Evolutionary conservation across 2,113 vertebrate species (phyloP).

Genomic region (Chloropsis hardwickii): DNA sequence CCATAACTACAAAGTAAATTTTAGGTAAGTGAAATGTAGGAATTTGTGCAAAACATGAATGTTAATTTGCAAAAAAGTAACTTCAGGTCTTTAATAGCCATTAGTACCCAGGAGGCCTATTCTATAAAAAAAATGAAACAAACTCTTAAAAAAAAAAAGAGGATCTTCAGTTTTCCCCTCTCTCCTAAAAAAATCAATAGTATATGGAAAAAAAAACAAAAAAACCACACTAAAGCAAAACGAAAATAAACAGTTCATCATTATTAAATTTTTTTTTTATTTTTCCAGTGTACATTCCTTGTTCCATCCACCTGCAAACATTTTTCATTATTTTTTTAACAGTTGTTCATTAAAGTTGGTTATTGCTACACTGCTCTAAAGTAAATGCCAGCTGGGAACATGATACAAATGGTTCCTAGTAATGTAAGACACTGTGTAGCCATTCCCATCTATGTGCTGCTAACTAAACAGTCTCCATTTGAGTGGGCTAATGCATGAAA

Average conservation of each 20-base stretch:
- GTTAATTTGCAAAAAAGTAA: neutral
- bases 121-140: neutral
- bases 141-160: neutral
- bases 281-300: constrained; percentile 20
- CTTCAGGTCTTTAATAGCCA: neutral
- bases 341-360: constrained; percentile 44
- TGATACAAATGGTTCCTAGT: neutral
- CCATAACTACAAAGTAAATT: neutral
- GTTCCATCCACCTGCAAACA: constrained; percentile 41
- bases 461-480: constrained; percentile 4
- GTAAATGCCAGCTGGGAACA: constrained; percentile 45
- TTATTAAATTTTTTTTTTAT: neutral
- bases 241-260: neutral
- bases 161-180: neutral
- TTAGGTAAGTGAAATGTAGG: neutral
- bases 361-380: constrained; percentile 20
- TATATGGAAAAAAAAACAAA: neutral
- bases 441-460: neutral
- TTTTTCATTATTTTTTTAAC: constrained; percentile 55
- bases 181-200: neutral
- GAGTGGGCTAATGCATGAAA: neutral
- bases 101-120: neutral
- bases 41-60: neutral
- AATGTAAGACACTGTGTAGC: constrained; percentile 14
- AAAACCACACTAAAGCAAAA: neutral